Evolutionary conservation across 2,797 vertebrate species (phyloP).

Genomic region (Pseudochaenichthys georgianus): DNA sequence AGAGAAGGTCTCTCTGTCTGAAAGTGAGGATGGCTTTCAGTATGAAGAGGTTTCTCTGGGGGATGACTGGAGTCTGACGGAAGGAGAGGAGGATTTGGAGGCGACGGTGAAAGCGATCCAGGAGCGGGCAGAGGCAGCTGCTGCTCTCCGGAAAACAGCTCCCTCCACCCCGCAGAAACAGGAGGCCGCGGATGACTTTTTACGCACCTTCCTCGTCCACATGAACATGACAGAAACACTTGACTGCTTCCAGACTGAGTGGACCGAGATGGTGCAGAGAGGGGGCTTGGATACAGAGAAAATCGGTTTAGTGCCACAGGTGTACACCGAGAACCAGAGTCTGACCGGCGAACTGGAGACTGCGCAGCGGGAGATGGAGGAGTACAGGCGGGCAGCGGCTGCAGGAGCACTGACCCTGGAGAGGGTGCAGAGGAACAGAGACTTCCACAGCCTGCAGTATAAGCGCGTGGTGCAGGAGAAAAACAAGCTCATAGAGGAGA

Average conservation of each 20-base stretch:
- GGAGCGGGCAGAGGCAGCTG: conserved; percentile 66
- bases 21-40: conserved; percentile 79
- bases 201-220: conserved; percentile 91
- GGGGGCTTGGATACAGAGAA: conserved; percentile 71
- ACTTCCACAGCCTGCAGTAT: conserved; percentile 89
- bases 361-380: conserved; percentile 84
- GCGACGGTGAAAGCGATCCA: conserved; percentile 77
- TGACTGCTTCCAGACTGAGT: conserved; percentile 92
- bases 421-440: conserved; percentile 86
- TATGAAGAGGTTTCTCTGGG: conserved; percentile 84
- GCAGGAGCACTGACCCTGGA: conserved; percentile 82
- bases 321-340: conserved; percentile 84
- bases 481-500: conserved; percentile 86
- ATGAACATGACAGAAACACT: conserved; percentile 91
- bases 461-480: conserved; percentile 89
- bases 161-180: conserved; percentile 51
- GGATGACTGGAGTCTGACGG: conserved; percentile 81
- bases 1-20: conserved; percentile 35
- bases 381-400: conserved; percentile 78
- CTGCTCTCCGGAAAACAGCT: not conserved
- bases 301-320: conserved; percentile 80
- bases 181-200: conserved; percentile 88
- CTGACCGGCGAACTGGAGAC: conserved; percentile 85
- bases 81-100: conserved; percentile 87
- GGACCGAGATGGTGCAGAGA: conserved; percentile 88